Percentiles rank a stretch among this genome's conserved stretches.
These are phyloP conservation scores for Prietella phreatophila DNA, from an alignment of 2,113 vertebrate genomes.

Conservation along the genomic window DNA sequence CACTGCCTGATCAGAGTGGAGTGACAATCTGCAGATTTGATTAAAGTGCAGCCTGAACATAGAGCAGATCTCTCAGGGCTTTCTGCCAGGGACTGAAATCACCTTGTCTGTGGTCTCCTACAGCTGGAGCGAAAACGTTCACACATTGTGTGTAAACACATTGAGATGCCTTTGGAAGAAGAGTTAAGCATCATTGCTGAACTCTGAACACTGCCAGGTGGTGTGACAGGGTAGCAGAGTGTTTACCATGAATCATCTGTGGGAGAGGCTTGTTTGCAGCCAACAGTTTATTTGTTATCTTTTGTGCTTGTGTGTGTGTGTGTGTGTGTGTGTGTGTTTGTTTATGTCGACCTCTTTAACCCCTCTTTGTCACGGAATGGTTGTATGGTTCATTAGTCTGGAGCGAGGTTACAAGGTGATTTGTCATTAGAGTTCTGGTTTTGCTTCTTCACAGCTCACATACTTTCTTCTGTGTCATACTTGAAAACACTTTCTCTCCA, in stretches of 20 bases:
- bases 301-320: constrained; percentile 33
- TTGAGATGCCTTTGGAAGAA: constrained; percentile 7
- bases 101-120: background rate
- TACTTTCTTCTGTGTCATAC: background rate
- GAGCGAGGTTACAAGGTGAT: constrained; percentile 56
- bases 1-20: constrained; percentile 50
- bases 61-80: constrained; percentile 26
- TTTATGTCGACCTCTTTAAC: constrained; percentile 52
- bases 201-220: constrained; percentile 58
- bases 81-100: constrained; percentile 23
- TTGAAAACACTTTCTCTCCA: too few species aligned
- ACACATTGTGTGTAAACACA: constrained; percentile 14
- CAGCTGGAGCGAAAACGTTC: constrained; percentile 13
- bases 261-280: constrained; percentile 46
- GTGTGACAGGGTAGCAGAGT: constrained; percentile 50
- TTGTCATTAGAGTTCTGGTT: constrained; percentile 59
- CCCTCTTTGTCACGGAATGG: constrained; percentile 43
- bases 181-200: constrained; percentile 21
- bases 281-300: constrained; percentile 58
- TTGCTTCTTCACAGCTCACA: constrained; percentile 23
- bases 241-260: constrained; percentile 54
- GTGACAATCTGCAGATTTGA: constrained; percentile 55
- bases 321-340: constrained; percentile 29
- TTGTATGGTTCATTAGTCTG: constrained; percentile 61
- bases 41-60: constrained; percentile 50